Evolutionary conservation across 2,797 vertebrate species (phyloP), one percentile per base, ranked within the genome.

Genomic region (Capromys pilorides): DNA sequence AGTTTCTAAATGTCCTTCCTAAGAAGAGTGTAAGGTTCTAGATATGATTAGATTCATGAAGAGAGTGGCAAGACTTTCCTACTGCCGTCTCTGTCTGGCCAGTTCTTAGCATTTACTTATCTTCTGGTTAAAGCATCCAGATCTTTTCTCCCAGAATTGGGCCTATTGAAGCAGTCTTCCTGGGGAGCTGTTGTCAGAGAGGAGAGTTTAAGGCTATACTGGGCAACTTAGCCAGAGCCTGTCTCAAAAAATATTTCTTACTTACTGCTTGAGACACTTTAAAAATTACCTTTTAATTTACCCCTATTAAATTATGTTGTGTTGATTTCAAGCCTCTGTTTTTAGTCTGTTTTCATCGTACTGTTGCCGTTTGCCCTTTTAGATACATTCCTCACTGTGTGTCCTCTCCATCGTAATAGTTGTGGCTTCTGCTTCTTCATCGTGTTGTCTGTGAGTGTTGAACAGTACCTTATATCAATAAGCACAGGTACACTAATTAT

Each of bases 301-400:
- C 62, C 26, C 7, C 19, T 36, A 11, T 59, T 78, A 82, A 49
- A 59, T 85, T 95, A 66, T 14, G 39, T 77, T 51, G 79, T 80
- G 14, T 49, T 82, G 75, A 91, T 78, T 88, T 90, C 16, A 90
- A 81, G 33, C n/a, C 69, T 87, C 33, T 12, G 0, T 91, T 86
- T 93, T 83, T 78, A 87, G 41, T 77, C 59, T 79, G 1, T 69
- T 36, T 90, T 85, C 22, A 61, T 78, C 83, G 94, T 93, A 67
- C 64, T 77, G 61, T 85, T 73, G 3, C 57, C 21, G 41, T 78
- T 88, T 33, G 31, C 0, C 31, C 49, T 64, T 73, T 61, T 54
- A 87, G 45, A 62, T 75, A 0, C 33, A 28, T 26, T 39, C 26
- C 31, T 89, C 3, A 28, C 36, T 89, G 51, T 51, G 51, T 86